Evolutionary conservation across 2,888 invertebrate species (phyloP).

Genomic region (Hypomecis punctinalis): DNA sequence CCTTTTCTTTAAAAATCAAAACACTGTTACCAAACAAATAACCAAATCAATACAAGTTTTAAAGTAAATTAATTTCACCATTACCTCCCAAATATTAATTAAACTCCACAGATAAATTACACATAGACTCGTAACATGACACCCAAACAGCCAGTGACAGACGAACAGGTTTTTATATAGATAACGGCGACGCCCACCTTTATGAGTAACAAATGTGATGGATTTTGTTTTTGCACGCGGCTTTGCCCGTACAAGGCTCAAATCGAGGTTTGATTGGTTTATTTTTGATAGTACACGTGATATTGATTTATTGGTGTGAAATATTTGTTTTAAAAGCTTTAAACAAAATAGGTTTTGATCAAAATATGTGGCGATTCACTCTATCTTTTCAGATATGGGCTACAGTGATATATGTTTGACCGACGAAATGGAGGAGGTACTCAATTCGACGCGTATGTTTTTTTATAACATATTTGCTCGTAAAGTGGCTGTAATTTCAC

Average conservation of each 20-base stretch:
- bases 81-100: not conserved
- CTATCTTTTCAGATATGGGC: too few species aligned
- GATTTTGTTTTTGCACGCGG: conserved; percentile 29
- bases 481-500: too few species aligned
- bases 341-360: not conserved
- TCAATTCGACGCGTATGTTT: too few species aligned
- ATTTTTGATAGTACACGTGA: conserved; percentile 8
- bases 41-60: not conserved
- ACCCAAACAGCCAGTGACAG: conserved; percentile 19
- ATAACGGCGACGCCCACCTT: conserved; percentile 42
- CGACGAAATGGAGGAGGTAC: too few species aligned
- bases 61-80: not conserved
- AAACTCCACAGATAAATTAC: not conserved
- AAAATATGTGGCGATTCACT: too few species aligned
- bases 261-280: conserved; percentile 1
- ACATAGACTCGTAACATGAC: conserved; percentile 20
- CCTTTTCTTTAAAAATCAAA: too few species aligned
- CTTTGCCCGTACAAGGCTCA: conserved; percentile 16
- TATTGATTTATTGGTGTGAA: conserved; percentile 18
- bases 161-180: conserved; percentile 30
- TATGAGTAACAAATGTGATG: conserved; percentile 14
- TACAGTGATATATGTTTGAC: too few species aligned
- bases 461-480: too few species aligned
- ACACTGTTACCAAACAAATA: not conserved
- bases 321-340: not conserved